These are phyloP conservation scores for Chymomyza procnemis DNA, from an alignment of 2,888 invertebrate species.

Conservation along the genomic window DNA sequence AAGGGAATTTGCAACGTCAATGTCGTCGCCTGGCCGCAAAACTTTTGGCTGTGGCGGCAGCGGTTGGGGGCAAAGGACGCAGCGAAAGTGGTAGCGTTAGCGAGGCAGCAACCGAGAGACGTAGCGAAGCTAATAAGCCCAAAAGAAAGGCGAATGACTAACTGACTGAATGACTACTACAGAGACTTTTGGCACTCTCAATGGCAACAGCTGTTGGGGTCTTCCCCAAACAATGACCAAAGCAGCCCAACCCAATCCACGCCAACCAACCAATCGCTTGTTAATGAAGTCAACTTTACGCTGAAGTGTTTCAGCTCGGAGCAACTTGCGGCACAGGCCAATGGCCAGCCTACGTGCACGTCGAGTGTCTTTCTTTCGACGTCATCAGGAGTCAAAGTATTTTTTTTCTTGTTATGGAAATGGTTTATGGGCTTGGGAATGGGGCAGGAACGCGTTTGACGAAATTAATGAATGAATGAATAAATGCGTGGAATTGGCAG, in stretches of 20 bases:
- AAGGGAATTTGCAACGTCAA: slow-evolving; percentile 27
- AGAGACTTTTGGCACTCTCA: slow-evolving; percentile 13
- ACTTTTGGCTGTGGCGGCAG: background rate
- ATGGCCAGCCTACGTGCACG: slow-evolving; percentile 43
- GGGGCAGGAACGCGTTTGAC: too few relatives aligned
- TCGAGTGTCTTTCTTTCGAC: slow-evolving; percentile 10
- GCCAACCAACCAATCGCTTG: slow-evolving; percentile 33
- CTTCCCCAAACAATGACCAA: background rate
- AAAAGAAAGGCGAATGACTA: slow-evolving; percentile 9
- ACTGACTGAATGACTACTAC: slow-evolving; percentile 29
- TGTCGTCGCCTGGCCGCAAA: slow-evolving; percentile 23
- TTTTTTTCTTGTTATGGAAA: background rate
- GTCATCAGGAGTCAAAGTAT: background rate
- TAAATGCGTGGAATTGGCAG: too few relatives aligned
- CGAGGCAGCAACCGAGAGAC: too few relatives aligned
- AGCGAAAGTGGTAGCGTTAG: too few relatives aligned
- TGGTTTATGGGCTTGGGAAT: background rate
- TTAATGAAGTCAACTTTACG: slow-evolving; percentile 59
- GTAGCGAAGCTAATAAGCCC: slow-evolving; percentile 28
- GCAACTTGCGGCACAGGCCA: background rate
- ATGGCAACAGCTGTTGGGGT: slow-evolving; percentile 35
- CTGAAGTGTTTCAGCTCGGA: slow-evolving; percentile 53
- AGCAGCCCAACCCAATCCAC: too few relatives aligned
- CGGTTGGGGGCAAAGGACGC: slow-evolving; percentile 10
- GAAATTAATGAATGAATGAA: too few relatives aligned